Conservation (phyloP, 2,113 vertebrate species). For the Prinia subflava region DNA sequence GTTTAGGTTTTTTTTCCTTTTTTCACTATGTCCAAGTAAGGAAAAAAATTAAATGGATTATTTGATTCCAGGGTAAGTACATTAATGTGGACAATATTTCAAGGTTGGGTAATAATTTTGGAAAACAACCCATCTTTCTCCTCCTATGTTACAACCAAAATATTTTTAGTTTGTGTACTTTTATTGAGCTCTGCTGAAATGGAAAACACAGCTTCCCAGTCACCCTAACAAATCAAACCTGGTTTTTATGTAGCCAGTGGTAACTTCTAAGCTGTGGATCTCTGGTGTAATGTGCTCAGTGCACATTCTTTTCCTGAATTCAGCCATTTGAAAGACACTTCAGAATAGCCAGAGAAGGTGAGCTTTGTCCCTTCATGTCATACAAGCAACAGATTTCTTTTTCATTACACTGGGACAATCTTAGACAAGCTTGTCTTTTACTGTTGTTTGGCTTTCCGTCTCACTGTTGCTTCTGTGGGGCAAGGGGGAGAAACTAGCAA, state of each 20-base stretch:
- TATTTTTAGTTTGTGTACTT: neutral
- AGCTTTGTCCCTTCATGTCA: neutral
- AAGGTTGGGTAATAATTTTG: neutral
- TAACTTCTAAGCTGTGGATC: neutral
- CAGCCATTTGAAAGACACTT: neutral
- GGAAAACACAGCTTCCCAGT: neutral
- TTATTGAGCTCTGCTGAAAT: neutral
- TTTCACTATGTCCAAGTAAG: neutral
- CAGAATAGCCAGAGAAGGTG: neutral
- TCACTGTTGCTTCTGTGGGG: neutral
- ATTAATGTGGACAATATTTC: neutral
- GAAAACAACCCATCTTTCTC: neutral
- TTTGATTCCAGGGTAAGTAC: neutral
- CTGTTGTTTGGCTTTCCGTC: neutral
- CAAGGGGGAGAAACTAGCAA: neutral
- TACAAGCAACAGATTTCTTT: neutral
- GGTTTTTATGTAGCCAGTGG: neutral
- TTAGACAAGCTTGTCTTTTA: neutral
- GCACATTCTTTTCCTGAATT: neutral
- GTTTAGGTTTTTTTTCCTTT: rapidly evolving
- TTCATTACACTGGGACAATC: neutral
- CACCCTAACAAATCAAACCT: neutral
- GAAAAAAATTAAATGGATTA: neutral
- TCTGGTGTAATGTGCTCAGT: neutral
- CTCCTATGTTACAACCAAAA: neutral